Percentiles rank a stretch among this genome's conserved stretches.
Evolutionary conservation across 2,113 vertebrate species (phyloP).

Genomic region (Psilopsiagon aymara): DNA sequence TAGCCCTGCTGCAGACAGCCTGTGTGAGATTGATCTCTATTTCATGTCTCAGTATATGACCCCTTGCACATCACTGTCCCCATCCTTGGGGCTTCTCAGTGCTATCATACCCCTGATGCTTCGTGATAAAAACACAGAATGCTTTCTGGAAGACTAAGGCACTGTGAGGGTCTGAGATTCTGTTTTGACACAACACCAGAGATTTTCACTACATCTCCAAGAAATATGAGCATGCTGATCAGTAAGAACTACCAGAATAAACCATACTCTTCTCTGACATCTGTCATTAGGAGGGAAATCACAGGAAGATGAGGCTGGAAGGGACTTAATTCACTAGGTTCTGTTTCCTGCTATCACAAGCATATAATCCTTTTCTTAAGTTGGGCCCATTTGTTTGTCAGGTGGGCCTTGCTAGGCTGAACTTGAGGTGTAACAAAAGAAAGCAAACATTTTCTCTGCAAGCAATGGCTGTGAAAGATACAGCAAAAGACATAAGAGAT

Average conservation of each 20-base stretch:
- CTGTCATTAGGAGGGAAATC: slow-evolving; percentile 12
- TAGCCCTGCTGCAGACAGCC: background rate
- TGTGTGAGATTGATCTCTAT: background rate
- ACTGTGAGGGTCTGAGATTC: background rate
- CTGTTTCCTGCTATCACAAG: slow-evolving; percentile 25
- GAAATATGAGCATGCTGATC: slow-evolving; percentile 8
- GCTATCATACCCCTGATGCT: background rate
- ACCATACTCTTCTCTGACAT: background rate
- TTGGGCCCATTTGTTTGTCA: background rate
- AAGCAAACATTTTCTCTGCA: background rate
- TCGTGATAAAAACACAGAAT: background rate
- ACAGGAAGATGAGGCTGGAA: background rate
- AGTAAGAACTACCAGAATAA: background rate
- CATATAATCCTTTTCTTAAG: background rate
- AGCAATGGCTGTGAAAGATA: background rate
- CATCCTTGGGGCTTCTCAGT: background rate
- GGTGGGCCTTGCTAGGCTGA: background rate
- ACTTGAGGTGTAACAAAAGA: background rate
- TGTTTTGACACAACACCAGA: background rate
- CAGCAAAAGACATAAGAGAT: background rate
- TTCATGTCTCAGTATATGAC: background rate
- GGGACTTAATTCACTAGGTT: background rate
- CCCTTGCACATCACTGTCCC: background rate
- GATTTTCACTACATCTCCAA: background rate
- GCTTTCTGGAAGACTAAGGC: slow-evolving; percentile 4